phyloP scores from a whole-genome alignment of 1,140 invertebrate species.

The Cataglyphis hispanica region DNA sequence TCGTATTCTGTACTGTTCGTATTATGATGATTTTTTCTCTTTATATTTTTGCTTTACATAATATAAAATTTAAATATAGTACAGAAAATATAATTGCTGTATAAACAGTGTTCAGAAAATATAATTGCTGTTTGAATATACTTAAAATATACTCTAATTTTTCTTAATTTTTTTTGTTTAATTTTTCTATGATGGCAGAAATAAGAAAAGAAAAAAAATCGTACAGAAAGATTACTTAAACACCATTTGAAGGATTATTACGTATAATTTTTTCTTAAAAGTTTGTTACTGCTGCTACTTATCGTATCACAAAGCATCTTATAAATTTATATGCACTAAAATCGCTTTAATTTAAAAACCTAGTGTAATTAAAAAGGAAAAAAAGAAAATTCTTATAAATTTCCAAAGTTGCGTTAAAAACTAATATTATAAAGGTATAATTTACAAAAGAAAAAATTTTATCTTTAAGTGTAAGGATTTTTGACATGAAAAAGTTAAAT shows the following conservation, averaged over 20 bases:
- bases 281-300: not conserved
- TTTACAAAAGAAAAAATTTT: not conserved
- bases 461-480: not conserved
- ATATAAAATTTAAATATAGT: slow-evolving; percentile 7
- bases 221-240: not conserved
- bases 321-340: not conserved
- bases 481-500: not conserved
- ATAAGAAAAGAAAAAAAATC: not conserved
- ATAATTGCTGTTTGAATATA: no score
- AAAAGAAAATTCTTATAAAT: not conserved
- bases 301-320: not conserved
- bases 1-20: not conserved
- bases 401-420: not conserved
- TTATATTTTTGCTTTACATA: not conserved
- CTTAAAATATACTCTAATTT: not conserved
- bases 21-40: not conserved
- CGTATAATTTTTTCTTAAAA: not conserved
- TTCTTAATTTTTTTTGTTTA: not conserved
- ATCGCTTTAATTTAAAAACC: not conserved
- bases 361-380: not conserved
- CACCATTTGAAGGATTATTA: not conserved
- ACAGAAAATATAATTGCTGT: no score
- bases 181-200: not conserved
- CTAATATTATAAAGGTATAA: not conserved
- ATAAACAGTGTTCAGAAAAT: no score